These are phyloP conservation scores for Sinelater perroti DNA, from an alignment of 2,888 invertebrate genomes.

Conservation along the genomic window DNA sequence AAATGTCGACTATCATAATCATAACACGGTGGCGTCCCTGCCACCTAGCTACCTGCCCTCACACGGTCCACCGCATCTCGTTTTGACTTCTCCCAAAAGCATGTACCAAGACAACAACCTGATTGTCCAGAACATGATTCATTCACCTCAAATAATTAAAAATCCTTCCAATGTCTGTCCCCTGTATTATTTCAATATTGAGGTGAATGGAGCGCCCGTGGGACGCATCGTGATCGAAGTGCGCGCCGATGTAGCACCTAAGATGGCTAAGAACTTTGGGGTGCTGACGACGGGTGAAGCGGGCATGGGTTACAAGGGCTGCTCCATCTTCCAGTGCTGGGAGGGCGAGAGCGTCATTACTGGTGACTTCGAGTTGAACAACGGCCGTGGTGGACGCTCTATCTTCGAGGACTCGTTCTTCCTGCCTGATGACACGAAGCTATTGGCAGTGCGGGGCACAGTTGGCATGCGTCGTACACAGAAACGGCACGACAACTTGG, in stretches of 20 bases:
- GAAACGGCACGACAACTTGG: slow-evolving; percentile 80
- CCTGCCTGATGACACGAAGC: slow-evolving; percentile 82
- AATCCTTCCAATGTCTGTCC: slow-evolving; percentile 70
- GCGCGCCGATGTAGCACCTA: slow-evolving; percentile 79
- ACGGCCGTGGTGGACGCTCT: slow-evolving; percentile 80
- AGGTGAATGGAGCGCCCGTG: slow-evolving; percentile 73
- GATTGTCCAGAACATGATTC: slow-evolving; percentile 59
- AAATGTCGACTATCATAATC: slow-evolving; percentile 59
- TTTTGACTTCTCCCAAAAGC: slow-evolving; percentile 52
- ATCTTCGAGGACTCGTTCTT: slow-evolving; percentile 81
- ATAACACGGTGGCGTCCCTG: slow-evolving; percentile 56
- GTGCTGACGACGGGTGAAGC: slow-evolving; percentile 76
- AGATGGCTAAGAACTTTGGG: slow-evolving; percentile 83
- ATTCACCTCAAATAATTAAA: slow-evolving; percentile 65
- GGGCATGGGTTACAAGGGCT: slow-evolving; percentile 81
- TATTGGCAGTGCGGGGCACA: slow-evolving; percentile 77
- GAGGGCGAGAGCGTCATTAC: slow-evolving; percentile 83
- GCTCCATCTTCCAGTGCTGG: slow-evolving; percentile 84
- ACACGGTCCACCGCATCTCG: slow-evolving; percentile 42
- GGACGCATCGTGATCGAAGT: slow-evolving; percentile 82
- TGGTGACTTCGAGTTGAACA: slow-evolving; percentile 83
- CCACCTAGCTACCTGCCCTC: slow-evolving; percentile 52
- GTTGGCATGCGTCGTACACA: slow-evolving; percentile 85
- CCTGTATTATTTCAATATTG: slow-evolving; percentile 79
- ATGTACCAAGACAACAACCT: slow-evolving; percentile 58